A percentile compares a stretch with the other conserved stretches of the same genome.
phyloP scores from a whole-genome alignment of 2,113 vertebrate species.

The Sander lucioperca region DNA sequence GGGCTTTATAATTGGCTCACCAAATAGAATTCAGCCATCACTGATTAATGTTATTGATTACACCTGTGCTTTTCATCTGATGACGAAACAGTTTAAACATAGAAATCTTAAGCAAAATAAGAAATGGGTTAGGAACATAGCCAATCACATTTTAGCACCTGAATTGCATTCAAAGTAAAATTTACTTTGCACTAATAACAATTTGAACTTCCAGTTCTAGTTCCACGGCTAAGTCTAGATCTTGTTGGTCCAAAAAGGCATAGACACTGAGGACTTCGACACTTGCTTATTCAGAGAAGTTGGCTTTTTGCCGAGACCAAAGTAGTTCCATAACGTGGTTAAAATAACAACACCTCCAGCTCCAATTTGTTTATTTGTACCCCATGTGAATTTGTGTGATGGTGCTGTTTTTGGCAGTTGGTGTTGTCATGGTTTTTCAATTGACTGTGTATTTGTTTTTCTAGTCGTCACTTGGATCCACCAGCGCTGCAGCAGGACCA shows the following conservation, averaged over 20 bases:
- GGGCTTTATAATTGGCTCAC: background rate
- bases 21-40: background rate
- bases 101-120: background rate
- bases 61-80: background rate
- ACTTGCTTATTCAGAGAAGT: background rate
- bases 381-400: background rate
- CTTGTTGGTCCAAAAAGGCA: no score
- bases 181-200: background rate
- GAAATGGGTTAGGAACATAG: background rate
- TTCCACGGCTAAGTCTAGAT: background rate
- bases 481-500: conserved; percentile 80
- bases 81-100: background rate
- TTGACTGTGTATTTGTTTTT: conserved; percentile 18
- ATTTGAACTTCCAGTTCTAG: background rate
- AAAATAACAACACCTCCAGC: background rate
- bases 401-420: background rate
- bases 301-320: background rate
- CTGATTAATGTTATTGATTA: background rate
- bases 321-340: background rate
- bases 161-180: background rate
- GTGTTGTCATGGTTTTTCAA: background rate
- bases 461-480: conserved; percentile 93
- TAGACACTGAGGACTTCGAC: background rate
- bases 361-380: background rate
- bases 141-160: background rate